Conservation (phyloP, 2,888 invertebrate genomes). For the Cyclophora albipunctata region DNA sequence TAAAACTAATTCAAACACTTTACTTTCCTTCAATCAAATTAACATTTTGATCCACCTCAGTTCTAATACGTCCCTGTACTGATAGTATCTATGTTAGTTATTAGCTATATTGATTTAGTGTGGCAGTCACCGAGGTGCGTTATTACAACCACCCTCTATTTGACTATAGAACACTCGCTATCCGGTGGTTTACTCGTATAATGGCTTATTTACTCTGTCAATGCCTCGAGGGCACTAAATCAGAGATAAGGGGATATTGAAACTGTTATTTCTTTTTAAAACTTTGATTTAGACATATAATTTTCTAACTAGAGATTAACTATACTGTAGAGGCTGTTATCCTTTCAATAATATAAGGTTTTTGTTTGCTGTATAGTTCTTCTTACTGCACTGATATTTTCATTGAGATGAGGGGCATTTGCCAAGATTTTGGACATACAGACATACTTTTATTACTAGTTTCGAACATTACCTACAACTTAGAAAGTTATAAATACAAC, state of each 20-base stretch:
- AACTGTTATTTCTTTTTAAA: not conserved
- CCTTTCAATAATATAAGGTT: no score
- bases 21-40: not conserved
- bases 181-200: constrained; percentile 14
- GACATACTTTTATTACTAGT: no score
- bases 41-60: not conserved
- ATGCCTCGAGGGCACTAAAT: constrained; percentile 4
- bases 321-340: no score
- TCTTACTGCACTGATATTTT: no score
- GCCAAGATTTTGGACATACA: no score
- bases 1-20: not conserved
- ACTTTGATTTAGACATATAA: no score
- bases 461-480: no score
- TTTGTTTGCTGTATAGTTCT: no score
- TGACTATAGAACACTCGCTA: constrained; percentile 45
- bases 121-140: constrained; percentile 31
- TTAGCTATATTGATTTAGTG: constrained; percentile 66
- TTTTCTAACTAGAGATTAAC: no score
- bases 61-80: not conserved
- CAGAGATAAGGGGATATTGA: not conserved
- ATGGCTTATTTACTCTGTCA: constrained; percentile 13
- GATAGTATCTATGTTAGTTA: constrained; percentile 41
- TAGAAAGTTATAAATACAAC: no score
- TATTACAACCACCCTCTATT: constrained; percentile 55
- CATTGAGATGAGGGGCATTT: no score